These are phyloP conservation scores for Scomber japonicus DNA, from an alignment of 2,113 vertebrate genomes.

Conservation along the genomic window DNA sequence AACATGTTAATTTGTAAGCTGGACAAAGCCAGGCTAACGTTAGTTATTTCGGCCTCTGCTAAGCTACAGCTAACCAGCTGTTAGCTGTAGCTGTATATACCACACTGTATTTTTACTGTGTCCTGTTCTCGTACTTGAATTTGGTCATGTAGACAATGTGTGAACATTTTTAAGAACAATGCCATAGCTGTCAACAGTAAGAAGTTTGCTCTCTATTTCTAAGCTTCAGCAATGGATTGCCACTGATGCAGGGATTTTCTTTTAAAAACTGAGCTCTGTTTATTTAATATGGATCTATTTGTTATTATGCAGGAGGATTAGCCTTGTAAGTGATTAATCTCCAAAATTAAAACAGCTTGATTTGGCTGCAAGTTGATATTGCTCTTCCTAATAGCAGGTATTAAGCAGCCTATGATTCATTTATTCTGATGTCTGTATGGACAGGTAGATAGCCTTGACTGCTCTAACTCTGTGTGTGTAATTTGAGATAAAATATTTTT, in stretches of 20 bases:
- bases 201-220: not conserved
- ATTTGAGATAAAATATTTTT: slow-evolving; percentile 26
- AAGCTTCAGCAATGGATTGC: not conserved
- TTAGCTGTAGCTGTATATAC: not conserved
- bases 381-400: slow-evolving; percentile 39
- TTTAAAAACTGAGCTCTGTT: not conserved
- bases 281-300: slow-evolving; percentile 41
- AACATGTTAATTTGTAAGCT: not conserved
- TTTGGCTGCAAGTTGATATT: slow-evolving; percentile 53
- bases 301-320: slow-evolving; percentile 56
- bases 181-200: not conserved
- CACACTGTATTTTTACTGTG: not conserved
- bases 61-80: not conserved
- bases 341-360: slow-evolving; percentile 54
- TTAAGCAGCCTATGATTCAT: slow-evolving; percentile 57
- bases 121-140: slow-evolving; percentile 1
- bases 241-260: not conserved
- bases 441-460: slow-evolving; percentile 46
- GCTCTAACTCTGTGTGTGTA: slow-evolving; percentile 5
- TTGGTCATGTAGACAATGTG: not conserved
- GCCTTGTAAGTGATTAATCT: slow-evolving; percentile 49
- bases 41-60: not conserved
- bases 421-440: slow-evolving; percentile 27
- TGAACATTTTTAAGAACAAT: not conserved
- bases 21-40: not conserved